Evolutionary conservation across 92 coral and sea anemone genomes (phyloP).

Genomic region (Palythoa heliodiscus): DNA sequence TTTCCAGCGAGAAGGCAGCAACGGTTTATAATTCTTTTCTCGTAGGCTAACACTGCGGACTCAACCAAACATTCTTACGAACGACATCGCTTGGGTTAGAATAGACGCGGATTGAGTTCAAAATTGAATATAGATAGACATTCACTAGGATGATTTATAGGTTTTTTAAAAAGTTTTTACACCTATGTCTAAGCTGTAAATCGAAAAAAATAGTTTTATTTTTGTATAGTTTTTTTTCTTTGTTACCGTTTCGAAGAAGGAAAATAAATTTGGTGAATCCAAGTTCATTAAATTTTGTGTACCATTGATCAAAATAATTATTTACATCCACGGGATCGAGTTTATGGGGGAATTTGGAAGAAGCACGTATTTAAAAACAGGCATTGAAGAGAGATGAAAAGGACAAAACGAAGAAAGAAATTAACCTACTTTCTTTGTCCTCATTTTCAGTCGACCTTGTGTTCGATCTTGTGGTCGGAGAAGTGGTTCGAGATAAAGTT

Average conservation of each 20-base stretch:
- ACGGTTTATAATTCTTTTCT: not conserved
- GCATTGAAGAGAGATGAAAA: too few relatives aligned
- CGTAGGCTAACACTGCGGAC: not conserved
- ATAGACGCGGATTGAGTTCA: not conserved
- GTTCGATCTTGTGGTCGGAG: too few relatives aligned
- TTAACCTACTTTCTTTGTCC: too few relatives aligned
- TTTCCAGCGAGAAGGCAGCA: too few relatives aligned
- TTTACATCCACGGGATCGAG: not conserved
- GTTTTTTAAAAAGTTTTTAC: conserved; percentile 15
- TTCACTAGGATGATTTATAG: not conserved
- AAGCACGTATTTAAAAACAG: too few relatives aligned
- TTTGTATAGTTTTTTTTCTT: conserved; percentile 27
- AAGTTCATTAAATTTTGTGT: not conserved
- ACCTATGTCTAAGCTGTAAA: conserved; percentile 14
- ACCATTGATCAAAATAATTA: not conserved
- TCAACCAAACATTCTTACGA: too few relatives aligned
- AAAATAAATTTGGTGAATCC: conserved; percentile 7
- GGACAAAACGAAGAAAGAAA: too few relatives aligned
- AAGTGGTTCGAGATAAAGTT: too few relatives aligned
- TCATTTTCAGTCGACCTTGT: too few relatives aligned
- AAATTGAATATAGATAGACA: not conserved
- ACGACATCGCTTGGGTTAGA: not conserved
- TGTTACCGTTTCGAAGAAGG: conserved; percentile 1
- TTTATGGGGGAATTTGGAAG: not conserved
- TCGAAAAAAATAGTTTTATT: conserved; percentile 8